Conservation (phyloP, 2,797 vertebrate genomes). For the Argyrosomus regius region DNA sequence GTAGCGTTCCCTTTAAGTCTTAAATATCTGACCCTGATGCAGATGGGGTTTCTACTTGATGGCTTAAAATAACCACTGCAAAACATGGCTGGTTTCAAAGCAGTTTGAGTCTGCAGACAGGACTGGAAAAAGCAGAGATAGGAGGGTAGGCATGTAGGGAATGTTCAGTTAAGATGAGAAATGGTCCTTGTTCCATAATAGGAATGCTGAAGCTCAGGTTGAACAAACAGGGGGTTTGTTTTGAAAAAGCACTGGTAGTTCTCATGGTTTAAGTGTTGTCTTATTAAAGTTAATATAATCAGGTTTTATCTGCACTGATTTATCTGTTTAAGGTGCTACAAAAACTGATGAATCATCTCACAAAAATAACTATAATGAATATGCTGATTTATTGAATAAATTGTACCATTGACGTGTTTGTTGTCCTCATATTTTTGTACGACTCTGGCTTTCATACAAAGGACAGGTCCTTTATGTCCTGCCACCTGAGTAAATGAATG, state of each 20-base stretch:
- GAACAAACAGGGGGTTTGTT: conserved; percentile 1
- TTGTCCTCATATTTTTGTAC: conserved; percentile 9
- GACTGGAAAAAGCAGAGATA: conserved; percentile 23
- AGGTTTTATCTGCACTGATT: not conserved
- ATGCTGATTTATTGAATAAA: conserved; percentile 55
- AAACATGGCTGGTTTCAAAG: conserved; percentile 32
- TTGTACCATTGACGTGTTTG: not conserved
- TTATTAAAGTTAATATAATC: not conserved
- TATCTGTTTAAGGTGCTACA: conserved; percentile 11
- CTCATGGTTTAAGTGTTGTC: not conserved
- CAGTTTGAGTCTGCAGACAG: not conserved
- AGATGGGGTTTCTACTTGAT: not conserved
- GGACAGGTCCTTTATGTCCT: too few species aligned
- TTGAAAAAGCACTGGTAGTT: not conserved
- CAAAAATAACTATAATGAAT: conserved; percentile 13
- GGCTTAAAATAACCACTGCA: conserved; percentile 49
- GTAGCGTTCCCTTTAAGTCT: conserved; percentile 29
- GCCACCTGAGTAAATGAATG: not conserved
- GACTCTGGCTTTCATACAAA: not conserved
- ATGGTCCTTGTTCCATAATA: conserved; percentile 23
- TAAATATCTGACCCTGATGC: conserved; percentile 39
- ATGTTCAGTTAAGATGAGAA: conserved; percentile 43
- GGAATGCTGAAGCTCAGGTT: conserved; percentile 24
- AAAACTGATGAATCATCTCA: conserved; percentile 3
- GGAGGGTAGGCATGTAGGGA: conserved; percentile 37